phyloP scores from a whole-genome alignment of 2,113 vertebrate genomes.

The Gymnogyps californianus region DNA sequence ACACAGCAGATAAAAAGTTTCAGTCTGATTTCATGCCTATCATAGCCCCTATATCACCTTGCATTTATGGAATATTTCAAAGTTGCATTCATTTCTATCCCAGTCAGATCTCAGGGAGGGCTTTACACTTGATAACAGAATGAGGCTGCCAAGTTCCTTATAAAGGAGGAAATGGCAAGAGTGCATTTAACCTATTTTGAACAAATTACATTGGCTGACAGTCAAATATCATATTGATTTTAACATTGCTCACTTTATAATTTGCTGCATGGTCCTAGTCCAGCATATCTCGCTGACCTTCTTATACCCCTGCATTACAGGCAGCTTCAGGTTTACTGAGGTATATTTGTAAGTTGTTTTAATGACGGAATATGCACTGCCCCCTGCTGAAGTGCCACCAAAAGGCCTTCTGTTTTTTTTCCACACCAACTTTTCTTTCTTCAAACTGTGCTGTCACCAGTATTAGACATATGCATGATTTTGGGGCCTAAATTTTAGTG shows the following conservation, averaged over 20 bases:
- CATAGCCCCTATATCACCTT: constrained; percentile 20
- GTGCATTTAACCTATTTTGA: constrained; percentile 48
- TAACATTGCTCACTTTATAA: constrained; percentile 26
- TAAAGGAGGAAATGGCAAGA: constrained; percentile 37
- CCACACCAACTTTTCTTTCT: not conserved
- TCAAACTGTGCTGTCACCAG: not conserved
- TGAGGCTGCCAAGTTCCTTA: constrained; percentile 23
- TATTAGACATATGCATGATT: not conserved
- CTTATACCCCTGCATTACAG: not conserved
- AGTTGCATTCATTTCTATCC: constrained; percentile 28
- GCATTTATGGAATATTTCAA: constrained; percentile 55
- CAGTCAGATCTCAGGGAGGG: not conserved
- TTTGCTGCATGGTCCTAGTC: constrained; percentile 3
- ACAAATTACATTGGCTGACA: constrained; percentile 53
- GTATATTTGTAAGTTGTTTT: not conserved
- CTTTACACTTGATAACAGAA: constrained; percentile 36
- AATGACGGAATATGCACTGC: not conserved
- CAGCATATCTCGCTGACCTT: not conserved
- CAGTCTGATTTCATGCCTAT: constrained; percentile 54
- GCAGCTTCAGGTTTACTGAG: not conserved
- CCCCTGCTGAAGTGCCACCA: not conserved
- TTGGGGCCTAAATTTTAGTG: not conserved
- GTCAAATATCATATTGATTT: constrained; percentile 65
- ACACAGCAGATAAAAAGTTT: constrained; percentile 42
- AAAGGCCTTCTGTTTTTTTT: not conserved